phyloP scores from a whole-genome alignment of 2,113 vertebrate genomes.

The Dromiciops gliroides region DNA sequence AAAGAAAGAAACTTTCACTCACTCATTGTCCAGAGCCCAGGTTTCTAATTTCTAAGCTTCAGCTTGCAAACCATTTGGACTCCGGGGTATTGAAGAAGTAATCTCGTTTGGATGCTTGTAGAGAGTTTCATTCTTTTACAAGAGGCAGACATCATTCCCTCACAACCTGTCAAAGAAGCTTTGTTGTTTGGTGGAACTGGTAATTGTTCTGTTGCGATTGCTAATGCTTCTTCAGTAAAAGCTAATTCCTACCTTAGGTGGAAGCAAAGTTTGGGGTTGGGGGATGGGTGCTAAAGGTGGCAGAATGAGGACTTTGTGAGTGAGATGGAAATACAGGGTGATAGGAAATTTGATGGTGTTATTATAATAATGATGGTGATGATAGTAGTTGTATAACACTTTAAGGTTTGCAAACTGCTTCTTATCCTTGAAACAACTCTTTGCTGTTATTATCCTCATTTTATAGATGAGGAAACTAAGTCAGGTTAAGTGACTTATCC shows the following conservation, averaged over 20 bases:
- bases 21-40: conserved; percentile 41
- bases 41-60: conserved; percentile 63
- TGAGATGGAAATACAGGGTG: conserved; percentile 1
- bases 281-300: background rate
- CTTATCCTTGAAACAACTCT: background rate
- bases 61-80: conserved; percentile 58
- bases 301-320: background rate
- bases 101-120: conserved; percentile 71
- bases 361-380: background rate
- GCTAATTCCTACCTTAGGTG: background rate
- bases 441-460: background rate
- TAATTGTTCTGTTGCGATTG: background rate
- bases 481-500: background rate
- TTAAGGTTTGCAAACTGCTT: background rate
- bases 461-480: background rate
- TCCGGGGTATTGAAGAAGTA: conserved; percentile 64
- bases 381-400: background rate
- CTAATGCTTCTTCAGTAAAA: background rate
- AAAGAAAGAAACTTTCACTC: conserved; percentile 51
- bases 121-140: conserved; percentile 70
- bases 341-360: conserved; percentile 11
- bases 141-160: background rate
- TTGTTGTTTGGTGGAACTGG: background rate
- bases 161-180: background rate
- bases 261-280: background rate